A percentile compares a stretch with the other conserved stretches of the same genome.
phyloP scores from a whole-genome alignment of 2,113 vertebrate species.

The Crocuta crocuta region DNA sequence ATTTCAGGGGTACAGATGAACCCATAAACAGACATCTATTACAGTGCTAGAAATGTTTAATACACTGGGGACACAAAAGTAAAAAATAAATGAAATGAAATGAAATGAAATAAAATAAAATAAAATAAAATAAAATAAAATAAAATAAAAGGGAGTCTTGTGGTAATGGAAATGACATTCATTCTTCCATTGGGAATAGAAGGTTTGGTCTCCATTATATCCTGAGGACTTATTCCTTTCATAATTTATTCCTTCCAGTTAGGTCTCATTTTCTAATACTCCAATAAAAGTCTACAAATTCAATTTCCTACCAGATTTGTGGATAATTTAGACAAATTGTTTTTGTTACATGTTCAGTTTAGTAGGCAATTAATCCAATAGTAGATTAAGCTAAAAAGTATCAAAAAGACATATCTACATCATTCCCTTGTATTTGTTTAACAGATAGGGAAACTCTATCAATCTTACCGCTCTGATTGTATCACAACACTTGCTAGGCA shows the following conservation, averaged over 20 bases:
- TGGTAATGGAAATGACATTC: not conserved
- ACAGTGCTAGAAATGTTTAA: not conserved
- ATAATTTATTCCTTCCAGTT: not conserved
- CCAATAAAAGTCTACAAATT: not conserved
- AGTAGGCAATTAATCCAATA: not conserved
- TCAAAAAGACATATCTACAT: not conserved
- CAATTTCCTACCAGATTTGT: not conserved
- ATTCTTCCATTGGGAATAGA: not conserved
- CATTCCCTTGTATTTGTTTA: not conserved
- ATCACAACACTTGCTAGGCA: constrained; percentile 1
- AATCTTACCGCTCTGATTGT: not conserved
- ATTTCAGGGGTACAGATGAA: not conserved
- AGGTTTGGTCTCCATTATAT: not conserved
- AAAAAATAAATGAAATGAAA: not conserved
- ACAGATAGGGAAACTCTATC: not conserved
- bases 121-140: not conserved
- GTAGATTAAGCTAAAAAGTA: not conserved
- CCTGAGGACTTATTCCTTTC: not conserved
- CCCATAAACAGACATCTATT: not conserved
- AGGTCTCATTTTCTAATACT: not conserved
- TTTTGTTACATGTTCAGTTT: not conserved
- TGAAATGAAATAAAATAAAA: not conserved
- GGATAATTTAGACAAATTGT: not conserved
- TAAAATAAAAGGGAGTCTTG: not conserved
- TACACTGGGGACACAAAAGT: not conserved